Evolutionary conservation across 2,888 invertebrate genomes (phyloP), one percentile per base, ranked within the genome.

Genomic region (Pantelozetes paolii): DNA sequence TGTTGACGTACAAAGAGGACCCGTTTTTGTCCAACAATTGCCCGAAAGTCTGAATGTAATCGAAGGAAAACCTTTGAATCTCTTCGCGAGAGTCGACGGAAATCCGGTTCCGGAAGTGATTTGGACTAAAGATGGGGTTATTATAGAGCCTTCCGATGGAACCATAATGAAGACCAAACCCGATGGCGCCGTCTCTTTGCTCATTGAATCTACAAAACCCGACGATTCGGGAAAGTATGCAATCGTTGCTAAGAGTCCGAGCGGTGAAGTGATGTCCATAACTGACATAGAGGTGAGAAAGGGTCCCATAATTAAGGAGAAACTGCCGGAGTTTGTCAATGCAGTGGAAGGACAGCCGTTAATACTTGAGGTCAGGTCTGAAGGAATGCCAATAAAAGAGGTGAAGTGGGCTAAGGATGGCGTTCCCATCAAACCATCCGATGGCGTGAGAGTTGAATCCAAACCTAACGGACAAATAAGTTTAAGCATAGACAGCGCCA

Each of bases 101-200:
- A 95, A 94, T 83, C 98, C 98, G 0, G 93, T 94, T 82, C 98
- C 98, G 2, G 90, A 89, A 82, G 90, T 97, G 87, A 87, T 88
- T 5, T 97, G 90, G 90, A 13, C 57, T 50, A 74, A 72, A 71
- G 73, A 74, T 59, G 28, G 32, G 8, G 59, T 54, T 5, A 26
- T 32, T 8, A 50, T 74, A 18, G 45, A 73, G 18, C 42, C 59
- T 32, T 23, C 26, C 1, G 30, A 32, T 20, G 48, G 20, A 20
- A 83, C 89, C 69, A 87, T 88, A 74, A 76, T 79, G 30, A 76
- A 78, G 1, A 85, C 88, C 2, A 86, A 86, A 76, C 89, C 91
- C 0, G 92, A 93, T 82, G 91, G 92, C 11, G 87, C 86, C 0
- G 88, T 88, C 77, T 86, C 88, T 50, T 83, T 94, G 30, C 81